A percentile compares a stretch with the other conserved stretches of the same genome.
Conservation (phyloP, 1,140 invertebrate genomes). For the Orchestia grillus region DNA sequence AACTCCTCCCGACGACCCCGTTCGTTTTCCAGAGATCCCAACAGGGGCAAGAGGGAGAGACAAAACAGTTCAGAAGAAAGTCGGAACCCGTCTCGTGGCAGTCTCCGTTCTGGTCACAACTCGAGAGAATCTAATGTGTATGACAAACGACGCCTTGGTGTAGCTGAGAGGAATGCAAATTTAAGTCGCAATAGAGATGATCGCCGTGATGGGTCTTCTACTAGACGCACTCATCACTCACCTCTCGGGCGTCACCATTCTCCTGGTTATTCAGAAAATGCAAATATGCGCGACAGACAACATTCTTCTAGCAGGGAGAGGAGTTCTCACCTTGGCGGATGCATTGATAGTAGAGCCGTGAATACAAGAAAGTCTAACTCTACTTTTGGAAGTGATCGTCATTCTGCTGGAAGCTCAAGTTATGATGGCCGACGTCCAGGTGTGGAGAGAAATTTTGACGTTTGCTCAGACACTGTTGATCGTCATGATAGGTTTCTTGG, state of each 20-base stretch:
- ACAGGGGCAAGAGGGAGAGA: background rate
- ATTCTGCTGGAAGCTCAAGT: no score
- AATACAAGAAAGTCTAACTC: no score
- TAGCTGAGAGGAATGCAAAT: background rate
- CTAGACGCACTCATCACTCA: background rate
- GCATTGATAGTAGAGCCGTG: no score
- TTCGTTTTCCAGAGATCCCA: background rate
- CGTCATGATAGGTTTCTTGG: background rate
- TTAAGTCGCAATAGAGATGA: background rate
- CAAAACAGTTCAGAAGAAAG: background rate
- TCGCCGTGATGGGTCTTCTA: background rate
- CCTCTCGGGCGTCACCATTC: background rate
- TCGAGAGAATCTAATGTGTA: background rate
- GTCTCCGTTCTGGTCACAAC: background rate
- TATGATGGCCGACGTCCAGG: no score
- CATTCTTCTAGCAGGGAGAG: background rate
- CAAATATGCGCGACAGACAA: background rate
- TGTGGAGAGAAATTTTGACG: no score
- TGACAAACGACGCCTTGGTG: background rate
- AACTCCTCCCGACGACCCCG: background rate
- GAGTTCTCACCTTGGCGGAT: background rate
- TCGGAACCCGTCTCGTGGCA: background rate
- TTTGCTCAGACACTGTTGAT: no score
- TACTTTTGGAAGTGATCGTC: no score
- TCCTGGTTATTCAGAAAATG: background rate